Evolutionary conservation across 2,113 vertebrate genomes (phyloP).

Genomic region (Ploceus nigricollis): DNA sequence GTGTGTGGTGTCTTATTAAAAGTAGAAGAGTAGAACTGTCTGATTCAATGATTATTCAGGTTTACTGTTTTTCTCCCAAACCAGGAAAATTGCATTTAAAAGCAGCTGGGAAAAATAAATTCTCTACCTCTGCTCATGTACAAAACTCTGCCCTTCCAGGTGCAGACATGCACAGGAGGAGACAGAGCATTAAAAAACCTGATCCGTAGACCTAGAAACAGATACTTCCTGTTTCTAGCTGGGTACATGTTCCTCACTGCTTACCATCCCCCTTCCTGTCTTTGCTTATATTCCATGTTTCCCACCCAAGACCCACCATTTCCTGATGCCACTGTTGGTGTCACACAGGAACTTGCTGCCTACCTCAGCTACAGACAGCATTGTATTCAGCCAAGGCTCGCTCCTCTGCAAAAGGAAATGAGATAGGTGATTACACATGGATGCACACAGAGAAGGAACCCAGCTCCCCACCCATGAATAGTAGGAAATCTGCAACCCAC

Average conservation of each 20-base stretch:
- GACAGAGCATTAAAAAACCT: not conserved
- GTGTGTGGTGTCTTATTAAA: not conserved
- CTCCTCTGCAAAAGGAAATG: constrained; percentile 40
- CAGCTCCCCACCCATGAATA: not conserved
- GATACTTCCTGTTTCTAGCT: not conserved
- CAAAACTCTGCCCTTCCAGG: not conserved
- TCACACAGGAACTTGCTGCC: not conserved
- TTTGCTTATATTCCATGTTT: not conserved
- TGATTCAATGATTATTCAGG: not conserved
- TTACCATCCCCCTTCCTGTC: not conserved
- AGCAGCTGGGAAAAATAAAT: not conserved
- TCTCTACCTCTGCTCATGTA: not conserved
- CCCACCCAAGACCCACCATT: not conserved
- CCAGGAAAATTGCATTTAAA: not conserved
- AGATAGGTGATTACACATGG: not conserved
- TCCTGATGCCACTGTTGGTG: not conserved
- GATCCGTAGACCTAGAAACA: not conserved
- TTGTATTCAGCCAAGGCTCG: constrained; percentile 15
- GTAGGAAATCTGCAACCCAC: constrained; percentile 59
- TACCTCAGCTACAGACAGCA: constrained; percentile 51
- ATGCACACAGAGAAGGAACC: not conserved
- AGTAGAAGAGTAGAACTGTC: not conserved
- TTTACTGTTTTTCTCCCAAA: not conserved
- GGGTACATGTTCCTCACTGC: not conserved
- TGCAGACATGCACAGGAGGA: not conserved